These are phyloP conservation scores for Columba livia DNA, from an alignment of 2,113 vertebrate genomes.

Conservation along the genomic window DNA sequence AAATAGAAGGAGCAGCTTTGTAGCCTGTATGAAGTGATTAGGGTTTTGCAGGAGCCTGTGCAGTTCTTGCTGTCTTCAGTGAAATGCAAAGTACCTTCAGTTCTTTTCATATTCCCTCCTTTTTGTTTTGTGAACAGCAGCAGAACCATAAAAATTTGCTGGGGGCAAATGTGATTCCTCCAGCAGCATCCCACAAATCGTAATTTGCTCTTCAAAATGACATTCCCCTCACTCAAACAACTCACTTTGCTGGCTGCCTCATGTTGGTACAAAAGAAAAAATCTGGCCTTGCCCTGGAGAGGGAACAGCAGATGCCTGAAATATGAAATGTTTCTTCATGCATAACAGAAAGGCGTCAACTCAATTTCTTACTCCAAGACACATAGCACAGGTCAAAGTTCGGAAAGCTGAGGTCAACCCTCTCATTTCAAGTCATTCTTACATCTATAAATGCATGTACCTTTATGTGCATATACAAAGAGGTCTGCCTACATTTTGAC, in stretches of 20 bases:
- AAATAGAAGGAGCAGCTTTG: slow-evolving; percentile 19
- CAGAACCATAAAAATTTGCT: background rate
- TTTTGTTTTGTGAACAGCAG: background rate
- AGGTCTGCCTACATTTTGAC: background rate
- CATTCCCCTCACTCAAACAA: background rate
- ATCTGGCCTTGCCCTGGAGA: background rate
- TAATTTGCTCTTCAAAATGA: background rate
- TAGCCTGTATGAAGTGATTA: background rate
- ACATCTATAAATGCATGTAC: background rate
- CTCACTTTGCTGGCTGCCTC: background rate
- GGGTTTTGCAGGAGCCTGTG: background rate
- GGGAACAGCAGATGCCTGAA: background rate
- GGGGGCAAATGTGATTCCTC: background rate
- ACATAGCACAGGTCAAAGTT: background rate
- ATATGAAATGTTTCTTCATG: background rate
- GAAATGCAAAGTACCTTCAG: background rate
- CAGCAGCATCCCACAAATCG: background rate
- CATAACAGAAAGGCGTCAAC: background rate
- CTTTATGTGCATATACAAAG: background rate
- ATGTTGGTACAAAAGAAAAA: background rate
- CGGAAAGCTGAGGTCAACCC: background rate
- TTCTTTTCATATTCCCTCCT: background rate
- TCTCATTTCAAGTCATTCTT: background rate
- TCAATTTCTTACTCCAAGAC: background rate
- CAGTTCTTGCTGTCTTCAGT: background rate